Evolutionary conservation across 2,888 invertebrate species (phyloP), one percentile per base, ranked within the genome.

Genomic region (Drosophila anceps): DNA sequence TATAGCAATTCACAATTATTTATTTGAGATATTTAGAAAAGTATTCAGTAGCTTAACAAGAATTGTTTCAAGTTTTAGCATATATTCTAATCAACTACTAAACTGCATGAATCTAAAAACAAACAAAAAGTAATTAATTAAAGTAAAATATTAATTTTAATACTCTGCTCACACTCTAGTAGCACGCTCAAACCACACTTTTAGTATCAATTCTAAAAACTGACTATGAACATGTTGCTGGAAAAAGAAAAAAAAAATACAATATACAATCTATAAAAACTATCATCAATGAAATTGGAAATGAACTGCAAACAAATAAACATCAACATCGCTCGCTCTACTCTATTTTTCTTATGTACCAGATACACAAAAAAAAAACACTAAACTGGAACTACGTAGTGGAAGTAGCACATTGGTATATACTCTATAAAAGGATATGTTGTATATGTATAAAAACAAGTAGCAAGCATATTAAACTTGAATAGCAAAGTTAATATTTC

Each of bases 221-320:
- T 89, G 91, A 85, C 91, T 91, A 91, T 91, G 92, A 91, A 91
- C 91, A 91, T 91, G 91, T 88, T 84, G 92, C 91, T 80, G 88
- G 54, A 71, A 71, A 70, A 69, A 65, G 69, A 71, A 57, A 65
- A 67, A 65, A 63, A 59, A 18, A 51, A 69, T 53, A 73, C 35
- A 48, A 66, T 53, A 64, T 53, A 51, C 37, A 27, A 39, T 39
- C 39, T 31, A 57, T 55, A 46, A 64, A 72, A 66, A 68, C 53
- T 48, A 70, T 77, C 88, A 88, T 82, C 80, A 80, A 82, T 76
- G 76, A 77, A 82, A 84, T 84, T 84, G 90, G 88, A 84, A 60
- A 60, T 51, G 65, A 83, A 72, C 48, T 62, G 63, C 75, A 76
- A 69, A 60, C 31, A 57, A 68, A 63, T 50, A 57, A 68, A 74